These are phyloP conservation scores for Crossocerus cetratus DNA, from an alignment of 2,888 invertebrate genomes.

Conservation along the genomic window DNA sequence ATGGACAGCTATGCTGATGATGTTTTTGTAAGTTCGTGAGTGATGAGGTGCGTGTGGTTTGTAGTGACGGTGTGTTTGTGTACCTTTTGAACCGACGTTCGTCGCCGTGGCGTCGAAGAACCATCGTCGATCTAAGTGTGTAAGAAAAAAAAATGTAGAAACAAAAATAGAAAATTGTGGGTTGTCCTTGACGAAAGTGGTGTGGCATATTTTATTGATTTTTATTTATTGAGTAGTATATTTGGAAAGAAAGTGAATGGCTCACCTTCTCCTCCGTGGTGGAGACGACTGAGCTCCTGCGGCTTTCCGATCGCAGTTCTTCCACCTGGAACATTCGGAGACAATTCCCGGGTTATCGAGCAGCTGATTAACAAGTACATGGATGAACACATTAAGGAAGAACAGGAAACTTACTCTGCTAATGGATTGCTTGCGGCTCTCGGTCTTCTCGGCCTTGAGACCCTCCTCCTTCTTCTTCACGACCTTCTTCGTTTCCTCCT, in stretches of 20 bases:
- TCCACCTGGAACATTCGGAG: slow-evolving; percentile 61
- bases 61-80: slow-evolving; percentile 26
- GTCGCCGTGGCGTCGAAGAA: slow-evolving; percentile 64
- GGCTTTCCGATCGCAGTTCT: slow-evolving; percentile 72
- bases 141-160: slow-evolving; percentile 22
- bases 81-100: slow-evolving; percentile 71
- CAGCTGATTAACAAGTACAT: neutral
- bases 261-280: slow-evolving; percentile 65
- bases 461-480: slow-evolving; percentile 68
- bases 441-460: slow-evolving; percentile 67
- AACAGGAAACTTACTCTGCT: slow-evolving; percentile 60
- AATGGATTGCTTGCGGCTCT: slow-evolving; percentile 69
- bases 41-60: too few species aligned
- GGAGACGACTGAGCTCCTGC: slow-evolving; percentile 71
- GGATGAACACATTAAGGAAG: neutral
- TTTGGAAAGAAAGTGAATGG: neutral
- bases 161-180: slow-evolving; percentile 15
- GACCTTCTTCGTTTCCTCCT: slow-evolving; percentile 63
- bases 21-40: too few species aligned
- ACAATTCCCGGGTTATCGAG: neutral
- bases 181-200: neutral
- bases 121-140: slow-evolving; percentile 67
- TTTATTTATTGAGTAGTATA: neutral
- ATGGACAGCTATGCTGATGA: neutral
- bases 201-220: neutral